Percentiles rank a stretch among this genome's conserved stretches.
phyloP scores from a whole-genome alignment of 2,888 invertebrate genomes.

The Tachystola acroxantha region DNA sequence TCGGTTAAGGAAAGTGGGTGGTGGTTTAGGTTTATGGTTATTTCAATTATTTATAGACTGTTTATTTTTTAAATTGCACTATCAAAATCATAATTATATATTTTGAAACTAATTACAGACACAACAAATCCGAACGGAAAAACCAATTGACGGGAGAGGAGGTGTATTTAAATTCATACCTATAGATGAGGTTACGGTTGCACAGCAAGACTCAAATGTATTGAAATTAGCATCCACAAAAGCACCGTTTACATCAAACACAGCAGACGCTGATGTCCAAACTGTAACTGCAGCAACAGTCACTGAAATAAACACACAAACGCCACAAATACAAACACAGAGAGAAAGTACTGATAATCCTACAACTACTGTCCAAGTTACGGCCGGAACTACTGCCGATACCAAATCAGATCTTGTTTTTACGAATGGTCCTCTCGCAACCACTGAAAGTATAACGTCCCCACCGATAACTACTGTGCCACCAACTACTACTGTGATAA shows the following conservation, averaged over 20 bases:
- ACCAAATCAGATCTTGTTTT: slow-evolving; percentile 11
- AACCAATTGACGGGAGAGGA: slow-evolving; percentile 55
- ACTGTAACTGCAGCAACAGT: slow-evolving; percentile 34
- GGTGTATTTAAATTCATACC: slow-evolving; percentile 70
- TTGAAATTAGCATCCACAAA: slow-evolving; percentile 59
- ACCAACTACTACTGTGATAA: slow-evolving; percentile 30
- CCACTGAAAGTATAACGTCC: slow-evolving; percentile 18
- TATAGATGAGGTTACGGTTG: slow-evolving; percentile 60
- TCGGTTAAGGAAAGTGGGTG: slow-evolving; percentile 58
- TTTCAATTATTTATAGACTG: neutral
- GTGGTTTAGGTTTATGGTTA: too few species aligned
- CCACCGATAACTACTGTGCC: slow-evolving; percentile 22
- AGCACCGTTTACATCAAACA: slow-evolving; percentile 37
- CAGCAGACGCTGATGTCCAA: slow-evolving; percentile 35
- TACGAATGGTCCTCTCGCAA: slow-evolving; percentile 21
- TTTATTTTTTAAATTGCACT: neutral
- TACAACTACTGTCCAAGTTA: slow-evolving; percentile 29
- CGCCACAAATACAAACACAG: slow-evolving; percentile 42
- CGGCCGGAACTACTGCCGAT: slow-evolving; percentile 12
- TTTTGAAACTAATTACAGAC: slow-evolving; percentile 56
- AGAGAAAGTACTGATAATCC: slow-evolving; percentile 26
- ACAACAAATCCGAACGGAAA: slow-evolving; percentile 73
- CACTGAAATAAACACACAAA: slow-evolving; percentile 55
- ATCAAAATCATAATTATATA: slow-evolving; percentile 6
- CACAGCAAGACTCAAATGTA: slow-evolving; percentile 61